A percentile compares a stretch with the other conserved stretches of the same genome.
phyloP scores from a whole-genome alignment of 2,797 vertebrate genomes.

The Sphenopsis melanotis region DNA sequence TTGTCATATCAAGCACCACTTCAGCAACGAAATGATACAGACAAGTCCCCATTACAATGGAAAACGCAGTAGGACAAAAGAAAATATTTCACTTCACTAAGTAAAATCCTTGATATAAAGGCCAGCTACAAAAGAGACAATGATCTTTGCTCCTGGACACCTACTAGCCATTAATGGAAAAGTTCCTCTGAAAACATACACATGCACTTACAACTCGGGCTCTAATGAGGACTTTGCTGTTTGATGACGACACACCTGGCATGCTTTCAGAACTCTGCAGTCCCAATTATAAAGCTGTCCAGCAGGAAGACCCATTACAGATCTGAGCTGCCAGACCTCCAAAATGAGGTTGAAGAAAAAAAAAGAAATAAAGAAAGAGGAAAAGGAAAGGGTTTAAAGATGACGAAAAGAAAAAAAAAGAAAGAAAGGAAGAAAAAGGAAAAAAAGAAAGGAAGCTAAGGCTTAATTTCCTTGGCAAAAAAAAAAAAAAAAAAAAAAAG shows the following conservation, averaged over 20 bases:
- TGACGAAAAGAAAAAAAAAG: background rate
- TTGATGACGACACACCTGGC: constrained; percentile 55
- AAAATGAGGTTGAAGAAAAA: constrained; percentile 29
- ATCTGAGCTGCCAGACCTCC: constrained; percentile 25
- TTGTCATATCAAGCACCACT: constrained; percentile 12
- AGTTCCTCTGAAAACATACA: constrained; percentile 53
- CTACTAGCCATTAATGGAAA: constrained; percentile 46
- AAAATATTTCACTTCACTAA: background rate
- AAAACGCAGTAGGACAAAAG: constrained; percentile 21
- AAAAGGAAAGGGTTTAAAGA: background rate
- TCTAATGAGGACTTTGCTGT: constrained; percentile 58
- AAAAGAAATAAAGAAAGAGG: background rate
- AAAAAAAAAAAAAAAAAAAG: too few relatives aligned
- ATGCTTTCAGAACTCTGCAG: constrained; percentile 59
- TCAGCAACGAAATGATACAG: background rate
- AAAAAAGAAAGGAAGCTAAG: background rate
- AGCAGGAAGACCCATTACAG: constrained; percentile 60
- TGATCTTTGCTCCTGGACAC: constrained; percentile 51
- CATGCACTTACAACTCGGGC: background rate
- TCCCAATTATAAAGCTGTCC: constrained; percentile 68
- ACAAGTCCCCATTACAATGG: constrained; percentile 11
- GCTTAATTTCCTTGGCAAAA: background rate
- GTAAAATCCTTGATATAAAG: constrained; percentile 32
- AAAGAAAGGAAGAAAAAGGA: background rate
- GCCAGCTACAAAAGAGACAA: background rate